These are phyloP conservation scores for Lamellibrachia columna DNA, from an alignment of 2,888 invertebrate species.

Conservation along the genomic window DNA sequence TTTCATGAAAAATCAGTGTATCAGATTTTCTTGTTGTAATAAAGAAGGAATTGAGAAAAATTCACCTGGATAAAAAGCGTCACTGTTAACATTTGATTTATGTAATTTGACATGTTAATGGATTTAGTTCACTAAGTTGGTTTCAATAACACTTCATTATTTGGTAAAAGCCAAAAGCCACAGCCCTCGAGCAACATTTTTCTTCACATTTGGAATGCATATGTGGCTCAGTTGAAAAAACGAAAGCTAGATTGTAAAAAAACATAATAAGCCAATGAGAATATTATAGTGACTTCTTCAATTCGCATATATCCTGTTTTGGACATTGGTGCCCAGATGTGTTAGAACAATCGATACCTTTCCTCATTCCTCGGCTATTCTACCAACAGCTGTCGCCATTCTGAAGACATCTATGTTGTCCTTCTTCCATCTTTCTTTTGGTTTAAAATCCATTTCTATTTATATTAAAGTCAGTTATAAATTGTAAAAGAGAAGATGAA, in stretches of 20 bases:
- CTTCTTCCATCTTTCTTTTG: too few relatives aligned
- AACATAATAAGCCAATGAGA: neutral
- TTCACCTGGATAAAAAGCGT: neutral
- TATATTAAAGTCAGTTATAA: too few relatives aligned
- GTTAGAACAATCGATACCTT: too few relatives aligned
- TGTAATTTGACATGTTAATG: constrained; percentile 4
- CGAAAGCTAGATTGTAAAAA: neutral
- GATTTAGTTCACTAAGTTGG: neutral
- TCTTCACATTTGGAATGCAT: neutral
- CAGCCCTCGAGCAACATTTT: neutral
- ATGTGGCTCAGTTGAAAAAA: neutral
- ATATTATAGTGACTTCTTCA: neutral
- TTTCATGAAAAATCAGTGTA: neutral
- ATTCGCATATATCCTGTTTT: too few relatives aligned
- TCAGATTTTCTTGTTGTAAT: neutral
- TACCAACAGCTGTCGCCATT: too few relatives aligned
- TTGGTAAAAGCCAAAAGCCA: neutral
- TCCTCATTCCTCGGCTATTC: too few relatives aligned
- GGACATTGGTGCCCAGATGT: too few relatives aligned
- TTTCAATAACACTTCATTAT: neutral
- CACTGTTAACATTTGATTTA: neutral
- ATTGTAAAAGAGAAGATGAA: too few relatives aligned
- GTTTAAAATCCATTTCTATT: too few relatives aligned
- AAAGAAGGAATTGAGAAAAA: constrained; percentile 12
- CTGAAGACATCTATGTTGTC: too few relatives aligned